A percentile compares a stretch with the other conserved stretches of the same genome.
Conservation (phyloP, 2,888 invertebrate genomes). For the Volucella zonaria region DNA sequence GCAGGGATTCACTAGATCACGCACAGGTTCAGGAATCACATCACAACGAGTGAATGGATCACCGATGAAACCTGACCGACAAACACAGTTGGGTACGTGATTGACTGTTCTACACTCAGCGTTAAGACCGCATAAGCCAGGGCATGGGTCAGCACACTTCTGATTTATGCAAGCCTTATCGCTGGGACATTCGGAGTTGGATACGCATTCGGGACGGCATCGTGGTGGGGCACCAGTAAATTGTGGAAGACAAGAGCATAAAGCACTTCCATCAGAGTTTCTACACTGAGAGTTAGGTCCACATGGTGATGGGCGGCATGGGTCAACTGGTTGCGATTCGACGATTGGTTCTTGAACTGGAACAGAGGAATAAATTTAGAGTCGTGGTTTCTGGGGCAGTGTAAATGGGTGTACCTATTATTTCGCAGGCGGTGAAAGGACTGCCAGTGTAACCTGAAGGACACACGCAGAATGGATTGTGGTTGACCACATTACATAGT, state of each 20-base stretch:
- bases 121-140: conserved; percentile 88
- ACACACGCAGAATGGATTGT: conserved; percentile 89
- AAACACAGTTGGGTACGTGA: conserved; percentile 89
- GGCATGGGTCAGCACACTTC: conserved; percentile 90
- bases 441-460: conserved; percentile 86
- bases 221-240: conserved; percentile 88
- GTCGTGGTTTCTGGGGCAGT: neutral
- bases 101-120: conserved; percentile 89
- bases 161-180: conserved; percentile 89
- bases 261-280: conserved; percentile 86
- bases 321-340: conserved; percentile 78
- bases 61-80: conserved; percentile 86
- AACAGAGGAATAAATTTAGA: conserved; percentile 18
- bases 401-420: conserved; percentile 46
- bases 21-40: conserved; percentile 79
- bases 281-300: conserved; percentile 90
- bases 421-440: conserved; percentile 85
- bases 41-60: conserved; percentile 88
- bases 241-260: conserved; percentile 88
- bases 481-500: conserved; percentile 87
- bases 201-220: conserved; percentile 89
- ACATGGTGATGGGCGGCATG: conserved; percentile 86
- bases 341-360: conserved; percentile 74
- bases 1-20: conserved; percentile 84
- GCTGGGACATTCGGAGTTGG: conserved; percentile 88